Evolutionary conservation across 2,113 vertebrate species (phyloP), one percentile per base, ranked within the genome.

Genomic region (Anguilla japonica): DNA sequence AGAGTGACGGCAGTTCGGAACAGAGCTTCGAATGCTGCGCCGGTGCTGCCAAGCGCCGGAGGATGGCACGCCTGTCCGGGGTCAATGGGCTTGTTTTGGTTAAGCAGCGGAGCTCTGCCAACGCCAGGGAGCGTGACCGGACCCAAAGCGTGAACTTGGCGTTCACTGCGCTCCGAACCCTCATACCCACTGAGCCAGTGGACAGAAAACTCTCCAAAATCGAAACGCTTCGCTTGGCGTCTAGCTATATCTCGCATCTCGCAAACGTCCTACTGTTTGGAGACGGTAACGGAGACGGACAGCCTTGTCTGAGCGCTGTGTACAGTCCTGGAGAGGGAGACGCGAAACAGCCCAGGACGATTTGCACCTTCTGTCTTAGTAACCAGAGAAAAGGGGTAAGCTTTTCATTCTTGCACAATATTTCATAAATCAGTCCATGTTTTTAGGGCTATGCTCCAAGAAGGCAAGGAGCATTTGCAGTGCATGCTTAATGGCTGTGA

Each of bases 291-390:
- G 94, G 94, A 91, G 96, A 97, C n/a, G 96, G 96, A 29, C 97
- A 97, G 91, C 97, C 97, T 67, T 98, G 97, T 83, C 95, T 97
- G 89, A 94, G 93, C 7, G 94, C 96, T 4, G 94, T 96, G 75
- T 96, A 96, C 91, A 91, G 95, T 0, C 78, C 92, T 87, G 94
- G 94, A 2, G 88, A 95, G 0, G 90, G 93, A 88, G 93, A 95
- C 71, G 87, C 88, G 16, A 96, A 94, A 75, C 95, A 97, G 91
- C 97, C 97, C 41, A 95, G 97, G 84, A 96, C 95, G 89, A 98
- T 98, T 93, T 98, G 97, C 95, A 98, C 97, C 56, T 98, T 98
- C 94, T 98, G 97, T 89, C 97, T 98, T 87, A 98, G 97, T 94
- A 97, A 97, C 94, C 97, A 98, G 90, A 94, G 97, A 57, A 97